Conservation (phyloP, 2,797 vertebrate species). For the Glossophaga mutica region DNA sequence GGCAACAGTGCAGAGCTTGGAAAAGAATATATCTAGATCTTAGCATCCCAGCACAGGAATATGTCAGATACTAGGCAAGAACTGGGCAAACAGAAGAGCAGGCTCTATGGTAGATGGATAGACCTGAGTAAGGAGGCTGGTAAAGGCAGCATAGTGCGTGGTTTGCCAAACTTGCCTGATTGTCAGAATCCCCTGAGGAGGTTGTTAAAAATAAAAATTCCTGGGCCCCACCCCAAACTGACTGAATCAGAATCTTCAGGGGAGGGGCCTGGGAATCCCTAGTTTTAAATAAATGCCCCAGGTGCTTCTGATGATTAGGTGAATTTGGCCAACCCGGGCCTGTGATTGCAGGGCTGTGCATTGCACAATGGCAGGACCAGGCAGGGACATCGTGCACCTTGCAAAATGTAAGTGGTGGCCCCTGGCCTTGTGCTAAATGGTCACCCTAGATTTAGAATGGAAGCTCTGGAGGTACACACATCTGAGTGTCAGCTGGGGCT, state of each 20-base stretch:
- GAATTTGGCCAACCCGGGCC: not conserved
- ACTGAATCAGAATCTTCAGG: not conserved
- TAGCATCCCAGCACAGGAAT: not conserved
- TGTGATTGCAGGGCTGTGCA: not conserved
- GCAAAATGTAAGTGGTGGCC: not conserved
- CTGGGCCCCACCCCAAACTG: not conserved
- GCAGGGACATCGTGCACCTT: not conserved
- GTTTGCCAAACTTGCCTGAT: not conserved
- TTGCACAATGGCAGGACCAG: not conserved
- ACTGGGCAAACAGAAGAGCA: not conserved
- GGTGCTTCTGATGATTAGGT: not conserved
- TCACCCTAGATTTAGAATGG: not conserved
- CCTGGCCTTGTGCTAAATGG: rapidly evolving
- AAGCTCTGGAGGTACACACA: not conserved
- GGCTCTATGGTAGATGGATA: not conserved
- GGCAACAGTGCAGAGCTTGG: not conserved
- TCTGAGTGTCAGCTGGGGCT: not conserved
- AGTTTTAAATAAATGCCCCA: not conserved
- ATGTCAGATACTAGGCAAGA: not conserved
- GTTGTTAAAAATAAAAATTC: not conserved
- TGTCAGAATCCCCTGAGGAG: not conserved
- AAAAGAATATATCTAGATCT: not conserved
- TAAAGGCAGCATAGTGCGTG: too few species aligned
- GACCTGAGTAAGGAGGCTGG: not conserved
- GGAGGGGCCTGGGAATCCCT: not conserved